These are phyloP conservation scores for Torymus auratus DNA, from an alignment of 2,888 invertebrate species.

Conservation along the genomic window DNA sequence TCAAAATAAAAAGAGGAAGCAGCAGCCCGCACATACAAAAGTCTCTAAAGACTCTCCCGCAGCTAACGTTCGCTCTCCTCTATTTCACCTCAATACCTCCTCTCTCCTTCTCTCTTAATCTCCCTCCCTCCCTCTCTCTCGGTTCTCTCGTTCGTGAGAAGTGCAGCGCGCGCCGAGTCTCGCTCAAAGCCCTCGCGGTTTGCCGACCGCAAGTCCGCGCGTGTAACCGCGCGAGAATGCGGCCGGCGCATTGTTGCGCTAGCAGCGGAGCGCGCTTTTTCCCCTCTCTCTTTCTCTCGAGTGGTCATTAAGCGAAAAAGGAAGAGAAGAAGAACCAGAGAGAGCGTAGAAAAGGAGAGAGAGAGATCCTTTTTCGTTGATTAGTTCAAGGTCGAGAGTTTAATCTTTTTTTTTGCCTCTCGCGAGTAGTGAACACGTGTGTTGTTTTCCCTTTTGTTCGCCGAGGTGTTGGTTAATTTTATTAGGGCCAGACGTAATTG, in stretches of 20 bases:
- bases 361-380: conserved; percentile 22
- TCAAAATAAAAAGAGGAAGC: no score
- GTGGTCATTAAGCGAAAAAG: conserved; percentile 31
- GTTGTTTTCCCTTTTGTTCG: no score
- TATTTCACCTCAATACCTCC: background rate
- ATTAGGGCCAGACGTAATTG: background rate
- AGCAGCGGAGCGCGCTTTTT: background rate
- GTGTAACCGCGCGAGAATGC: conserved; percentile 34
- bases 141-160: background rate
- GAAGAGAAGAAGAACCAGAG: background rate
- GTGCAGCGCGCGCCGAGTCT: background rate
- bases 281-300: conserved; percentile 13
- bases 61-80: background rate
- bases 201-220: conserved; percentile 41
- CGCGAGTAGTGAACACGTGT: background rate
- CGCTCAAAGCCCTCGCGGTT: conserved; percentile 6
- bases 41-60: no score
- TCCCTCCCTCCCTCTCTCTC: background rate
- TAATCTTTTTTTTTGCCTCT: background rate
- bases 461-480: no score
- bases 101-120: background rate
- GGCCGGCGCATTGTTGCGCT: conserved; percentile 45
- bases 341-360: background rate
- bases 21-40: no score
- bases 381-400: conserved; percentile 38